Percentiles rank a stretch among this genome's conserved stretches.
phyloP scores from a whole-genome alignment of 2,888 invertebrate genomes.

The Pharmacophagus antenor region DNA sequence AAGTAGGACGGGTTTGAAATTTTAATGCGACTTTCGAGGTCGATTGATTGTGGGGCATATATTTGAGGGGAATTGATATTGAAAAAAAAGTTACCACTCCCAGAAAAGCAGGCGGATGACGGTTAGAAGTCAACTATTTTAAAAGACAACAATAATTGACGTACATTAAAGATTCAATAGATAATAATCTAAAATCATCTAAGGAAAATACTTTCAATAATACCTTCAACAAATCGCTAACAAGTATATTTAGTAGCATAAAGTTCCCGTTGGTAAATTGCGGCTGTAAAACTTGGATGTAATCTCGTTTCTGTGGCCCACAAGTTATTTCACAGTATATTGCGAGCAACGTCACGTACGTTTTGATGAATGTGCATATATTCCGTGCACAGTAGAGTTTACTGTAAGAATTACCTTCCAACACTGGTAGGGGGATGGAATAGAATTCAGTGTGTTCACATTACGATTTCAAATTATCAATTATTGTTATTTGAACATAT shows the following conservation, averaged over 20 bases:
- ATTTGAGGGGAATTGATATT: too few relatives aligned
- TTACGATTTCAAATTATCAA: not conserved
- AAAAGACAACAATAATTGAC: too few relatives aligned
- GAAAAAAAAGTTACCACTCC: too few relatives aligned
- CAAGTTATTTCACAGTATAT: constrained; percentile 31
- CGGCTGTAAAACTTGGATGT: constrained; percentile 31
- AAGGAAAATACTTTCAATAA: constrained; percentile 1
- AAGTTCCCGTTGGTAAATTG: constrained; percentile 27
- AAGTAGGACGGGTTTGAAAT: too few relatives aligned
- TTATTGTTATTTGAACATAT: not conserved
- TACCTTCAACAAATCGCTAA: not conserved
- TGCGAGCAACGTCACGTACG: constrained; percentile 28
- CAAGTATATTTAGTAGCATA: constrained; percentile 14
- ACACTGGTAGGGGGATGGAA: constrained; percentile 6
- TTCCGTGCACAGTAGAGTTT: constrained; percentile 21
- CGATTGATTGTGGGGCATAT: too few relatives aligned
- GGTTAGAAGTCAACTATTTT: too few relatives aligned
- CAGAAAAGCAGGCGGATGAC: too few relatives aligned
- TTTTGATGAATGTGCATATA: constrained; percentile 32
- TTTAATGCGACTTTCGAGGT: too few relatives aligned
- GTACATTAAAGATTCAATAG: not conserved
- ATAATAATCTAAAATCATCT: not conserved
- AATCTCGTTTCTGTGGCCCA: constrained; percentile 31
- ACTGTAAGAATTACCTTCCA: constrained; percentile 26
- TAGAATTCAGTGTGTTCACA: not conserved